phyloP scores from a whole-genome alignment of 2,113 vertebrate species.

The Panurus biarmicus region DNA sequence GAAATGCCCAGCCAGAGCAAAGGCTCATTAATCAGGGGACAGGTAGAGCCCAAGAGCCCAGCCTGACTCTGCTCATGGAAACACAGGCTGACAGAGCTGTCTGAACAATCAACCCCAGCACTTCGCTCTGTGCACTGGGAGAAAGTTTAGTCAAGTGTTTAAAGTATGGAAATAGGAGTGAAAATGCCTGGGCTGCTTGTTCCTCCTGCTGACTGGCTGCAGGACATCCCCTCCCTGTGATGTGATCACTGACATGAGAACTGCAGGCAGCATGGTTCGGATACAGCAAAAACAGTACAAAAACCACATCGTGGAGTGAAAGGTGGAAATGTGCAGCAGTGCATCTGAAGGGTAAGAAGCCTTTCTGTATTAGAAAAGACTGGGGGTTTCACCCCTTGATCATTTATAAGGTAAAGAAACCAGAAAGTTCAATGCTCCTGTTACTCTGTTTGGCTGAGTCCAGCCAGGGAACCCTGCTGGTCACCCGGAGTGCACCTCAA shows the following conservation, averaged over 20 bases:
- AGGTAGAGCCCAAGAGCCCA: neutral
- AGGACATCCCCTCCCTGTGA: neutral
- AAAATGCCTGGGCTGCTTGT: neutral
- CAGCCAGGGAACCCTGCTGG: no score
- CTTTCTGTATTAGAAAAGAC: no score
- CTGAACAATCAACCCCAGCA: neutral
- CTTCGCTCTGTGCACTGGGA: neutral
- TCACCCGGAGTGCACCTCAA: no score
- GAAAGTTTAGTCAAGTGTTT: conserved; percentile 18
- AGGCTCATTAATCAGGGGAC: neutral
- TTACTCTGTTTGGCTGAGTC: no score
- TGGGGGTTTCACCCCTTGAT: no score
- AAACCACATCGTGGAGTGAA: accelerated
- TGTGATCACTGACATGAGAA: neutral
- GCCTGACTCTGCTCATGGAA: neutral
- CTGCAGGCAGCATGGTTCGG: neutral
- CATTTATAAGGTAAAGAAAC: no score
- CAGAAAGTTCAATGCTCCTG: no score
- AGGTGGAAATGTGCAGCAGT: neutral
- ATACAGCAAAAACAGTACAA: no score
- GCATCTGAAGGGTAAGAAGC: no score
- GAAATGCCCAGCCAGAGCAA: neutral
- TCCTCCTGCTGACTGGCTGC: neutral
- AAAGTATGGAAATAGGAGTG: neutral
- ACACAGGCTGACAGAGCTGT: neutral